Percentiles rank a stretch among this genome's conserved stretches.
phyloP scores from a whole-genome alignment of 2,797 vertebrate species.

The Pangasius mekongensis region DNA sequence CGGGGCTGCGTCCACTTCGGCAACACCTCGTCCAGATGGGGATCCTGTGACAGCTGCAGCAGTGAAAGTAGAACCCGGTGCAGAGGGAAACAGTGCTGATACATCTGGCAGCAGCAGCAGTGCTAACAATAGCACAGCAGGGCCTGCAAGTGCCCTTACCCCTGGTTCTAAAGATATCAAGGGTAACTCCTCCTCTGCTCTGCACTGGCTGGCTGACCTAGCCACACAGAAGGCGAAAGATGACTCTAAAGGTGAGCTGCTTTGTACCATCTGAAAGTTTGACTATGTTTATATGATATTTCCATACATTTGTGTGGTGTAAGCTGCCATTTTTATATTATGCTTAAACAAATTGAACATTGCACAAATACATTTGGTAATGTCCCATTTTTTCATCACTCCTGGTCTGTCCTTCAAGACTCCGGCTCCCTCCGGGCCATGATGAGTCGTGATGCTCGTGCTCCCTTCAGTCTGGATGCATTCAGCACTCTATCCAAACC shows the following conservation, averaged over 20 bases:
- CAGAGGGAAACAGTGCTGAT: constrained; percentile 71
- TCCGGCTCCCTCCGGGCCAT: constrained; percentile 89
- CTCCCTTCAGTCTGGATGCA: constrained; percentile 91
- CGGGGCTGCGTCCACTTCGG: constrained; percentile 63
- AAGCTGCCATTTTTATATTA: background rate
- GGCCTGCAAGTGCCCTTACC: constrained; percentile 66
- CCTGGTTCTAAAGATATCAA: constrained; percentile 67
- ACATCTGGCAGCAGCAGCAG: constrained; percentile 64
- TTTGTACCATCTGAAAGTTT: background rate
- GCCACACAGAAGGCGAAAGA: constrained; percentile 98
- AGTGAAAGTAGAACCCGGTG: constrained; percentile 71
- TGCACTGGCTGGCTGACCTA: constrained; percentile 97
- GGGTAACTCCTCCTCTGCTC: constrained; percentile 84
- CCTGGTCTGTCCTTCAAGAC: constrained; percentile 70
- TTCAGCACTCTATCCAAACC: constrained; percentile 84
- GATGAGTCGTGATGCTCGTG: constrained; percentile 89
- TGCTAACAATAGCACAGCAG: constrained; percentile 73
- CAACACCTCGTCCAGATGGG: constrained; percentile 69
- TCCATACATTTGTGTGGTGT: background rate
- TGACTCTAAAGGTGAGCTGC: constrained; percentile 90
- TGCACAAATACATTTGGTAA: background rate
- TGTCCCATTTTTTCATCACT: background rate
- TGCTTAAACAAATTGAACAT: background rate
- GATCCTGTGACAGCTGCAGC: constrained; percentile 56
- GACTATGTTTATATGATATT: background rate